phyloP scores from a whole-genome alignment of 2,113 vertebrate species.

The Tyto alba region DNA sequence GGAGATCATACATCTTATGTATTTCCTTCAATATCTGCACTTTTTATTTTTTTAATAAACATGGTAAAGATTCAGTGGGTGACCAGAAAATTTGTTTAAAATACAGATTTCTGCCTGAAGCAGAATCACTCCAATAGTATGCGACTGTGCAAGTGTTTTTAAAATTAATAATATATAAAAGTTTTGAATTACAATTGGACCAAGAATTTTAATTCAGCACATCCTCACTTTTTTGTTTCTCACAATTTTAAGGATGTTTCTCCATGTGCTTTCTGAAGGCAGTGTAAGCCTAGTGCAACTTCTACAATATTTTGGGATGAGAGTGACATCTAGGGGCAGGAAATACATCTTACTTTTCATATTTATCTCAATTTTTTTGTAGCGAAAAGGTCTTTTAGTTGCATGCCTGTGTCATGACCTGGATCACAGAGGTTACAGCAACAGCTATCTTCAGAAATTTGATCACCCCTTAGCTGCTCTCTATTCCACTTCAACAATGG shows the following conservation, averaged over 20 bases:
- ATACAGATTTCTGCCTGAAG: neutral
- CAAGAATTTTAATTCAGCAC: neutral
- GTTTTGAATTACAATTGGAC: neutral
- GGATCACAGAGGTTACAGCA: slow-evolving; percentile 96
- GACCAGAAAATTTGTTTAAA: neutral
- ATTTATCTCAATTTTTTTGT: neutral
- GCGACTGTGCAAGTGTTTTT: neutral
- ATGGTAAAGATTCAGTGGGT: neutral
- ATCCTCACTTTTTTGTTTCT: neutral
- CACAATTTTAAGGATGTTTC: neutral
- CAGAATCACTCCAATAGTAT: neutral
- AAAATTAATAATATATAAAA: neutral
- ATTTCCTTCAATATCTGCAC: neutral
- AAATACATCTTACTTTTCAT: neutral
- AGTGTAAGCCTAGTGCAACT: neutral
- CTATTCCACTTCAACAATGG: slow-evolving; percentile 98
- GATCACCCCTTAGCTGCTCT: slow-evolving; percentile 95
- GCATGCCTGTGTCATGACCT: slow-evolving; percentile 97
- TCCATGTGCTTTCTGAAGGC: neutral
- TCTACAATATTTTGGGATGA: neutral
- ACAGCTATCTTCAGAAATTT: slow-evolving; percentile 98
- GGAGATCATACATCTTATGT: neutral
- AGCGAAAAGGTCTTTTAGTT: slow-evolving; percentile 93
- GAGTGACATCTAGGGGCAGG: neutral
- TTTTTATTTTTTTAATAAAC: neutral